A percentile compares a stretch with the other conserved stretches of the same genome.
Evolutionary conservation across 2,888 invertebrate genomes (phyloP).

Genomic region (Heteromurus nitidus): DNA sequence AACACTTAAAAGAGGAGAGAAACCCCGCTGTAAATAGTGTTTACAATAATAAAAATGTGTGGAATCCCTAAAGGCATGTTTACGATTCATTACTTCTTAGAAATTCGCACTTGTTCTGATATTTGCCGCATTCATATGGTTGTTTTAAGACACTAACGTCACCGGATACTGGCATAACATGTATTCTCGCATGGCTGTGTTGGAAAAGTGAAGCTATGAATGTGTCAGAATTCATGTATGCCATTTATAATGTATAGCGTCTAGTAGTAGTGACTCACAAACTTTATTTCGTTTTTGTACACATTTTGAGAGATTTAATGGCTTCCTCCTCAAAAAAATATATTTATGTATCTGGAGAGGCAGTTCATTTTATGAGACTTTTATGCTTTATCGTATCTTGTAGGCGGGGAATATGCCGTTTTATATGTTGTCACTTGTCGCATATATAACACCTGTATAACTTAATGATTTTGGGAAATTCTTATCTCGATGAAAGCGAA

Average conservation of each 20-base stretch:
- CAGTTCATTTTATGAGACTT: constrained; percentile 32
- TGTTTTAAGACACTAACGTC: background rate
- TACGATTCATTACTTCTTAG: constrained; percentile 47
- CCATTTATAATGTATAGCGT: too few relatives aligned
- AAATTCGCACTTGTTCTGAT: constrained; percentile 28
- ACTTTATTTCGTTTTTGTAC: background rate
- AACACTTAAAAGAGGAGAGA: background rate
- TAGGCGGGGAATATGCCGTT: too few relatives aligned
- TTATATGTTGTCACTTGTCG: too few relatives aligned
- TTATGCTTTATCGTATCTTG: constrained; percentile 23
- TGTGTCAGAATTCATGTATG: constrained; percentile 35
- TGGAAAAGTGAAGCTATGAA: constrained; percentile 20
- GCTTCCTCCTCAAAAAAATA: background rate
- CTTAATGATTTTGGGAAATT: too few relatives aligned
- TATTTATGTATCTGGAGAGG: background rate
- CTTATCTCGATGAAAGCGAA: too few relatives aligned
- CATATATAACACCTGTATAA: too few relatives aligned
- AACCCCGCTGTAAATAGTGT: constrained; percentile 46
- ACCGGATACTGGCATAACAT: too few relatives aligned
- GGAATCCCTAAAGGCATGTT: constrained; percentile 44
- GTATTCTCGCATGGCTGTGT: too few relatives aligned
- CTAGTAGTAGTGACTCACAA: constrained; percentile 6
- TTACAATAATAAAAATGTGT: constrained; percentile 7
- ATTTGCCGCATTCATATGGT: background rate
- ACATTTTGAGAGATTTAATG: constrained; percentile 32